Evolutionary conservation across 23 tunicate genomes (phyloP).

Genomic region (Ascidia mentula): DNA sequence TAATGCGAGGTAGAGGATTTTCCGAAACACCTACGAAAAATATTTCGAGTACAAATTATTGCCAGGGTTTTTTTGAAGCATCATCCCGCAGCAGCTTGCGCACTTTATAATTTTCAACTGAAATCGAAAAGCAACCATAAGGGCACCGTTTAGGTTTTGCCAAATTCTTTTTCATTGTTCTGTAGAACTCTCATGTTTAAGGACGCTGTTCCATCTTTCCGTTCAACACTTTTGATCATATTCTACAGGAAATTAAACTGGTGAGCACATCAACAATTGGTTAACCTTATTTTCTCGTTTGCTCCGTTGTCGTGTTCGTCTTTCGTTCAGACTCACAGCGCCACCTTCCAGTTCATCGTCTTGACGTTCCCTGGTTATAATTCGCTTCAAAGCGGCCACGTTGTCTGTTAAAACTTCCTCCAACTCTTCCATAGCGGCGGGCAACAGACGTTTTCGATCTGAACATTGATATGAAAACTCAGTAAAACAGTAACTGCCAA

Average conservation of each 20-base stretch:
- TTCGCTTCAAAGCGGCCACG: constrained; percentile 31
- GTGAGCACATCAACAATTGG: no score
- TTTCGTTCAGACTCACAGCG: constrained; percentile 25
- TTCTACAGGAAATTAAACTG: no score
- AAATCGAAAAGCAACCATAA: no score
- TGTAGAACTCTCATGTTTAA: no score
- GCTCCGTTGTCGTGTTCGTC: constrained; percentile 64
- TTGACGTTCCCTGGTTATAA: constrained; percentile 29
- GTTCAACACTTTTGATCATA: no score
- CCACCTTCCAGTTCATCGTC: constrained; percentile 5
- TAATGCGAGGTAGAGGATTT: constrained; percentile 28
- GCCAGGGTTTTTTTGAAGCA: neutral
- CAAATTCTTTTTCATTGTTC: no score
- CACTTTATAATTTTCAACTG: no score
- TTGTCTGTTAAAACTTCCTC: constrained; percentile 41
- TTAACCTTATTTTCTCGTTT: constrained; percentile 71
- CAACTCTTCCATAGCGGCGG: constrained; percentile 65
- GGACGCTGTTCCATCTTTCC: no score
- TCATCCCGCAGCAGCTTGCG: no score
- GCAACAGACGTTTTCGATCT: constrained; percentile 38
- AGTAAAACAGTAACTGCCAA: no score
- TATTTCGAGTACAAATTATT: neutral
- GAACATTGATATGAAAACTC: no score
- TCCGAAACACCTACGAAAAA: constrained; percentile 34
- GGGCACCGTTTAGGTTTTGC: no score